A percentile compares a stretch with the other conserved stretches of the same genome.
Evolutionary conservation across 2,113 vertebrate genomes (phyloP).

Genomic region (Spea bombifrons): DNA sequence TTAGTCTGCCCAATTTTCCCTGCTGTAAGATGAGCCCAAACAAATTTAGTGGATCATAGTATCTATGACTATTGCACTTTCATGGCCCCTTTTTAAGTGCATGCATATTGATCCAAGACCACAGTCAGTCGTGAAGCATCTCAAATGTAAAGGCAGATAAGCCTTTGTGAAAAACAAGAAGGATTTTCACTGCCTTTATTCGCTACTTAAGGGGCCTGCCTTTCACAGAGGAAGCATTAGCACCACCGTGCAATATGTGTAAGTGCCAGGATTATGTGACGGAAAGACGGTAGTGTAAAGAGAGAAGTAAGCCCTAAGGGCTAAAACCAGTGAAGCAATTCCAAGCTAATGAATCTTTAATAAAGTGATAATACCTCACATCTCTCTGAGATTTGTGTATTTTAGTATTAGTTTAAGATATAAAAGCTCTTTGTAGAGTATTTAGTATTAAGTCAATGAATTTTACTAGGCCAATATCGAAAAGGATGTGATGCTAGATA

Average conservation of each 20-base stretch:
- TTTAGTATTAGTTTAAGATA: neutral
- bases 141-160: neutral
- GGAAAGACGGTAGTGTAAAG: neutral
- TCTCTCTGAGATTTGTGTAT: neutral
- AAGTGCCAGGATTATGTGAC: constrained; percentile 11
- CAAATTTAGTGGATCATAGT: too few species aligned
- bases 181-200: neutral
- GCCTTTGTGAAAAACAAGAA: neutral
- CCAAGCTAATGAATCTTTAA: constrained; percentile 6
- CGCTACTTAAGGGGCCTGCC: neutral
- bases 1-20: too few species aligned
- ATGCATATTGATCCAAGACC: neutral
- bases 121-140: neutral
- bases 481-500: too few species aligned
- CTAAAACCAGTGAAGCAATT: neutral
- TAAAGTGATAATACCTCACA: neutral
- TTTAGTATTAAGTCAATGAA: too few species aligned
- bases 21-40: too few species aligned
- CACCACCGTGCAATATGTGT: neutral
- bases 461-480: too few species aligned
- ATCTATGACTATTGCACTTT: neutral
- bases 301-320: neutral
- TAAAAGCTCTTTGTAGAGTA: neutral
- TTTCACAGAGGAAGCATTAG: constrained; percentile 1
- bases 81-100: neutral